phyloP scores from a whole-genome alignment of 2,888 invertebrate genomes.

The Rotaria macrura region DNA sequence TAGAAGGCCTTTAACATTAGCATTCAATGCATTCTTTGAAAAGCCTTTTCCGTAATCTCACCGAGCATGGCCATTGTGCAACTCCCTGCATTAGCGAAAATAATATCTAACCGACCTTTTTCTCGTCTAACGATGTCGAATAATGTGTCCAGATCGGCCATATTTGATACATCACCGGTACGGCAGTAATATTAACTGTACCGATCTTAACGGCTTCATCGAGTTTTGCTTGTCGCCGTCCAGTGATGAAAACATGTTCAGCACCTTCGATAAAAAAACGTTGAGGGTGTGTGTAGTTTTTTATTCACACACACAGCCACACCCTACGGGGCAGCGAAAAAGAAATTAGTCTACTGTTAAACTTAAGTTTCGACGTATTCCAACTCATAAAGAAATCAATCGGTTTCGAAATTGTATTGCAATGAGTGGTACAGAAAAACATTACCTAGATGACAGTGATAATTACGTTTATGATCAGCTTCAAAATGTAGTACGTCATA shows the following conservation, averaged over 20 bases:
- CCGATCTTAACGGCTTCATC: neutral
- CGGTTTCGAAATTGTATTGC: too few species aligned
- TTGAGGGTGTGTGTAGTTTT: too few species aligned
- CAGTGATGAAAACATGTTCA: conserved; percentile 4
- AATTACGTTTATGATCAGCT: too few species aligned
- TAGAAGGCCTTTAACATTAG: neutral
- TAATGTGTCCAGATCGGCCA: neutral
- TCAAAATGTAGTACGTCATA: too few species aligned
- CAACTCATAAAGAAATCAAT: too few species aligned
- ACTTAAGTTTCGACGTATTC: too few species aligned
- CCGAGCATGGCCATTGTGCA: neutral
- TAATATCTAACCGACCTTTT: neutral
- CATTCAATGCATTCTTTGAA: neutral
- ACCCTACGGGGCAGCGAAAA: too few species aligned
- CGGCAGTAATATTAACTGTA: neutral
- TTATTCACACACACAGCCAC: too few species aligned
- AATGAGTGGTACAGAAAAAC: too few species aligned
- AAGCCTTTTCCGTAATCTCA: neutral
- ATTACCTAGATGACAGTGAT: too few species aligned
- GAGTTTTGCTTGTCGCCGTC: neutral
- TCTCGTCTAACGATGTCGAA: neutral
- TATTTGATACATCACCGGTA: neutral
- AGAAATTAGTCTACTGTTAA: too few species aligned
- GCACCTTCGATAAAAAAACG: neutral
- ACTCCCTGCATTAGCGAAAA: neutral